Percentiles rank a stretch among this genome's conserved stretches.
phyloP scores from a whole-genome alignment of 2,113 vertebrate genomes.

The Sciurus niger region DNA sequence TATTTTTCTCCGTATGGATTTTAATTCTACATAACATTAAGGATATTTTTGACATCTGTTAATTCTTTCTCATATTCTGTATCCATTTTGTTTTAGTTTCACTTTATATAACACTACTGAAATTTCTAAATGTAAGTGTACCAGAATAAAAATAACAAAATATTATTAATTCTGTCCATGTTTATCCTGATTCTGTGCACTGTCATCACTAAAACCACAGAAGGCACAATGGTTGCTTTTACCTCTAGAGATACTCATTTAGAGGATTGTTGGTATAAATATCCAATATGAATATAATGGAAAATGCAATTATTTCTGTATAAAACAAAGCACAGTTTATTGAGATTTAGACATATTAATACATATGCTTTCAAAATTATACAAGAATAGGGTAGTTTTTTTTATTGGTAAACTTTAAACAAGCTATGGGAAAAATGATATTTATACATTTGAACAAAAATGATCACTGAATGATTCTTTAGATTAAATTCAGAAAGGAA shows the following conservation, averaged over 20 bases:
- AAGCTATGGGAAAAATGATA: background rate
- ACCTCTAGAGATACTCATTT: background rate
- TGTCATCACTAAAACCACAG: background rate
- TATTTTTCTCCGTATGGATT: background rate
- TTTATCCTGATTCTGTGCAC: background rate
- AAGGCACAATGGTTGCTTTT: background rate
- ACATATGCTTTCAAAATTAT: background rate
- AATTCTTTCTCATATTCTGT: background rate
- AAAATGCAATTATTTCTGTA: background rate
- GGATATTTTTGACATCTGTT: background rate
- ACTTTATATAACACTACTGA: constrained; percentile 26
- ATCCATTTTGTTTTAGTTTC: constrained; percentile 30
- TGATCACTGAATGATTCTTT: background rate
- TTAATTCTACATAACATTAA: constrained; percentile 31
- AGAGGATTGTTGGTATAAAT: background rate
- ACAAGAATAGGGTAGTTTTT: background rate
- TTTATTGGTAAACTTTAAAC: background rate
- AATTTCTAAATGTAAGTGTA: constrained; percentile 1
- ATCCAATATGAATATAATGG: background rate
- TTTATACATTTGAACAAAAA: background rate
- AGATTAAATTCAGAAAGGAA: constrained; percentile 35
- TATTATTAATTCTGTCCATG: background rate
- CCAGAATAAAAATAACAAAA: background rate
- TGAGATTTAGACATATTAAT: constrained; percentile 25
- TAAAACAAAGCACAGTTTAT: background rate